Base-by-base conservation (phyloP, 1,140 invertebrate genomes). In the Tetraneura akinire region DNA sequence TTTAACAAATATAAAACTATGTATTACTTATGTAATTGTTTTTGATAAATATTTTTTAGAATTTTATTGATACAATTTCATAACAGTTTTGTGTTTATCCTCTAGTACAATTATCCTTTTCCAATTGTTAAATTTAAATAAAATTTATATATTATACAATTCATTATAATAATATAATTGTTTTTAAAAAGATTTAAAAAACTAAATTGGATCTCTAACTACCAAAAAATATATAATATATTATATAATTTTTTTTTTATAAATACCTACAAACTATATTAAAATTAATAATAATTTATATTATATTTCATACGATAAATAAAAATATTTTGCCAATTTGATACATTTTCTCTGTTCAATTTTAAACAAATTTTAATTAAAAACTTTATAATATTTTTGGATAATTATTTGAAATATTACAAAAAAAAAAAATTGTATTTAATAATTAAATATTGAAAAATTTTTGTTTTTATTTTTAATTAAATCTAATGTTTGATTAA, bases 61-160 rank as follows among this genome's bases (percentile, higher is more conserved):
- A 47, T 47, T 68, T 32, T 47, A 16, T 68, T 23, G 42, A 23
- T 26, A 47, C 42, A 45, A 47, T 68, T 47, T 42, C n/a, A 23
- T 68, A 14, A 47, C 5, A 21, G 10, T 47, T 47, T 45, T 21
- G 45, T 68, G 32, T 45, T 1, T 21, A 23, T 68, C 21, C 21
- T 68, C 3, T 68, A 68, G 64, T 23, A 13, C 45, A 68, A 68
- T 68, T 68, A 23, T 68, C 64, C 64, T 45, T 47, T 68, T 45
- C 37, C 21, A 14, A 5, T 16, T 47, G 60, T 57, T 57, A 23
- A 21, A 57, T 4, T 37, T 37, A 37, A 37, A 9, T 57, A 23
- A 57, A 26, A n/a, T 57, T 57, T 57, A 26, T 23, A 23, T 57
- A 21, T 10, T 11, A 57, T 55, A 51, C 21, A 14, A 47, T 4